phyloP scores from a whole-genome alignment of 1,140 invertebrate genomes.

The Armadillidium nasatum region DNA sequence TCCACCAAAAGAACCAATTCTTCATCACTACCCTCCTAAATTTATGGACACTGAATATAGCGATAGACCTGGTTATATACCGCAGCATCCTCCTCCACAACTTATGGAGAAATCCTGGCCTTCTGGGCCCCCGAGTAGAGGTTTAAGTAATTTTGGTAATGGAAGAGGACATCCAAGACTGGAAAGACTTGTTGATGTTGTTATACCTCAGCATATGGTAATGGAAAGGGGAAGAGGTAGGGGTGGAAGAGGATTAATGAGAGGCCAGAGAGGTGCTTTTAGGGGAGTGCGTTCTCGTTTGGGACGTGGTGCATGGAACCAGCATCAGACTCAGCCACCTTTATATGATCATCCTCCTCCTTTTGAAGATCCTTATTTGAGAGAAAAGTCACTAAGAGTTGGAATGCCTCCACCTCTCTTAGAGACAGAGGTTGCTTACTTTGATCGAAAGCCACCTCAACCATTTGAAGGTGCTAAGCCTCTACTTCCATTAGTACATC shows the following conservation, averaged over 20 bases:
- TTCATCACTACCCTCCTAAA: not conserved
- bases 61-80: not conserved
- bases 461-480: too few relatives aligned
- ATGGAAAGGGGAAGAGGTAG: not conserved
- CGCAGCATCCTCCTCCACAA: not conserved
- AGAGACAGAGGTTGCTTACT: too few relatives aligned
- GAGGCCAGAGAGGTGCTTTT: not conserved
- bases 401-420: not conserved
- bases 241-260: not conserved
- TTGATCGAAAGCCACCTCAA: too few relatives aligned
- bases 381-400: not conserved
- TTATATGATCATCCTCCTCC: not conserved
- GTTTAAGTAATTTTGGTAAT: constrained; percentile 7
- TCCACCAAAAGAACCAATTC: not conserved
- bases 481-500: too few relatives aligned
- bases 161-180: not conserved
- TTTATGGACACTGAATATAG: not conserved
- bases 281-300: not conserved
- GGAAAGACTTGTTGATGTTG: not conserved
- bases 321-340: not conserved
- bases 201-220: not conserved
- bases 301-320: not conserved
- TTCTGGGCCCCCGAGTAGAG: not conserved
- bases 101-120: not conserved
- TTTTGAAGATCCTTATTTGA: not conserved